Percentiles rank a stretch among this genome's conserved stretches.
Evolutionary conservation across 1,140 invertebrate species (phyloP).

Genomic region (Drosophila melanica): DNA sequence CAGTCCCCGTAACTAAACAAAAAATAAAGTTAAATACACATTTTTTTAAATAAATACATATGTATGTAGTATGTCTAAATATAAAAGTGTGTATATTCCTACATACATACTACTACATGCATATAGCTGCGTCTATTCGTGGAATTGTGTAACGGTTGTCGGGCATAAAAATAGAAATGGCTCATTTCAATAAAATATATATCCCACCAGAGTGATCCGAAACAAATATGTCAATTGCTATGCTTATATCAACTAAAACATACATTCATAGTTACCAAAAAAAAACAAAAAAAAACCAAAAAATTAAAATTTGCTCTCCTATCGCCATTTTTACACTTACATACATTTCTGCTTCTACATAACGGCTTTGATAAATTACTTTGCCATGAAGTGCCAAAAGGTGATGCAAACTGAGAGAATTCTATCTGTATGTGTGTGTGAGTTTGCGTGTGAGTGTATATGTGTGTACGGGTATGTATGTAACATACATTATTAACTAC

Average conservation of each 20-base stretch:
- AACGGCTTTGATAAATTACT: constrained; percentile 17
- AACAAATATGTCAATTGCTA: constrained; percentile 11
- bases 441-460: neutral
- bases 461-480: neutral
- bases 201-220: constrained; percentile 23
- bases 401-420: neutral
- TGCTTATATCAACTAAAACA: neutral
- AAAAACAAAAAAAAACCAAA: too few relatives aligned
- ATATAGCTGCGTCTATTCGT: constrained; percentile 38
- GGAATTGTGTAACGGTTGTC: constrained; percentile 58
- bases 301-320: too few relatives aligned
- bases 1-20: neutral
- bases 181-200: constrained; percentile 21
- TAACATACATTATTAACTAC: neutral
- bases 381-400: neutral
- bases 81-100: constrained; percentile 17
- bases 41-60: constrained; percentile 5
- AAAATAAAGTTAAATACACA: neutral
- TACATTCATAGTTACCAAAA: neutral
- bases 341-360: neutral
- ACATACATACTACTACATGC: constrained; percentile 2
- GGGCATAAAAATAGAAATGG: constrained; percentile 51
- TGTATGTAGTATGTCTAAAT: constrained; percentile 2
- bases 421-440: neutral
- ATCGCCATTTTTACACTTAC: neutral